Conservation (phyloP, 1,140 invertebrate species). For the Bursaphelenchus mucronatus region DNA sequence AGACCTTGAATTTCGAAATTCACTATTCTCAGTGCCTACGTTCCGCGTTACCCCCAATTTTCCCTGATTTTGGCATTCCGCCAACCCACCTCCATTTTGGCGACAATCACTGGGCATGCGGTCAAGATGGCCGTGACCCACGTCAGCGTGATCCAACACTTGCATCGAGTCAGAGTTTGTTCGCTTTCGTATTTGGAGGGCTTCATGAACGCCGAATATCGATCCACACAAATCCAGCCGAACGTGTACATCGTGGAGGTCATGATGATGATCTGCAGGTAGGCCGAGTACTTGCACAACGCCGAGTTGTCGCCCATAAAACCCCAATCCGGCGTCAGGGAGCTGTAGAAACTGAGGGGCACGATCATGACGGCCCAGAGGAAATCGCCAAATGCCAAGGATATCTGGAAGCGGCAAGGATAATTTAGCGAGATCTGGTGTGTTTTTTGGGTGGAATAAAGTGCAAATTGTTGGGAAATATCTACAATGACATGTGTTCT, state of each 20-base stretch:
- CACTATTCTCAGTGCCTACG: too few species aligned
- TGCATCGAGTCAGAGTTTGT: constrained; percentile 81
- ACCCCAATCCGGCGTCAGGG: constrained; percentile 70
- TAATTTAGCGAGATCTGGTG: background rate
- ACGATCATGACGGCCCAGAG: constrained; percentile 80
- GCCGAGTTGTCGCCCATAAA: constrained; percentile 38
- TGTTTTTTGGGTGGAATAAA: background rate
- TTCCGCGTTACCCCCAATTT: too few species aligned
- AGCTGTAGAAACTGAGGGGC: constrained; percentile 87
- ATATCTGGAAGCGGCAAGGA: constrained; percentile 62
- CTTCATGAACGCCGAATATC: constrained; percentile 83
- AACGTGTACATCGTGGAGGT: constrained; percentile 85
- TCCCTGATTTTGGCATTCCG: background rate
- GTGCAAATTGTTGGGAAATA: constrained; percentile 15
- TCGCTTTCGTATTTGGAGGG: constrained; percentile 89
- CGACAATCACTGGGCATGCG: constrained; percentile 83
- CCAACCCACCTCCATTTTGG: constrained; percentile 53
- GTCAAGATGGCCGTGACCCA: constrained; percentile 85
- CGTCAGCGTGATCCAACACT: constrained; percentile 74
- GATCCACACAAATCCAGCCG: constrained; percentile 93
- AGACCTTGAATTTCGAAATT: too few species aligned
- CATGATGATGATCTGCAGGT: constrained; percentile 84
- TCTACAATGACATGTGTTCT: background rate
- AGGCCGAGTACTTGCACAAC: constrained; percentile 67
- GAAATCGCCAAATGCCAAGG: constrained; percentile 82